Percentiles rank a stretch among this genome's conserved stretches.
Evolutionary conservation across 2,888 invertebrate species (phyloP).

Genomic region (Lagria hirta): DNA sequence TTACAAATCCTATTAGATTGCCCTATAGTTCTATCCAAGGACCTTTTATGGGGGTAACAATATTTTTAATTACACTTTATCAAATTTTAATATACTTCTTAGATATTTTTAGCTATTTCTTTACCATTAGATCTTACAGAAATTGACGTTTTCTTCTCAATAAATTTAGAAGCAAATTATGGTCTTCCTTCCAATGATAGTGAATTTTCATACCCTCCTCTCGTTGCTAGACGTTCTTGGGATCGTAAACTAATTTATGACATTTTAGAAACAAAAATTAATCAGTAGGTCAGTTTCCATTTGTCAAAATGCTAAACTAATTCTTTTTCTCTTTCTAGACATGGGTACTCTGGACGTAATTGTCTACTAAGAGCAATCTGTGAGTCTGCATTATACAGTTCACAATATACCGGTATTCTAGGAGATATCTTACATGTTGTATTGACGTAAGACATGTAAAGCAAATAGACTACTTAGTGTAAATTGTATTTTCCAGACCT

Average conservation of each 20-base stretch:
- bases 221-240: constrained; percentile 33
- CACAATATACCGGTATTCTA: constrained; percentile 39
- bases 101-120: constrained; percentile 71
- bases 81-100: constrained; percentile 42
- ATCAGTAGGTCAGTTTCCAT: constrained; percentile 38
- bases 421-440: constrained; percentile 44
- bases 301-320: not conserved
- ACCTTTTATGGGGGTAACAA: constrained; percentile 33
- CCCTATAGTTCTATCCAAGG: constrained; percentile 27
- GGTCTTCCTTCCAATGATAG: constrained; percentile 60
- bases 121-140: constrained; percentile 69
- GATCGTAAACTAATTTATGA: constrained; percentile 41
- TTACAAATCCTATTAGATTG: constrained; percentile 27
- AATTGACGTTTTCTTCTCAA: constrained; percentile 70
- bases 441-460: constrained; percentile 39
- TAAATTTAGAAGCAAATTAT: constrained; percentile 74
- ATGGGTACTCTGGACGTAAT: constrained; percentile 64
- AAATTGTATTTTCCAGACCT: constrained; percentile 56
- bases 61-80: not conserved
- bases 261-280: constrained; percentile 41
- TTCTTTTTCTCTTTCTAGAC: constrained; percentile 52
- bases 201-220: constrained; percentile 41
- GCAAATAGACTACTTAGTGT: constrained; percentile 5
- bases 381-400: constrained; percentile 59
- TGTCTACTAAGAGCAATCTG: constrained; percentile 75